Base-by-base conservation (phyloP, 1,140 invertebrate genomes). In the Neoseiulus cucumeris region DNA sequence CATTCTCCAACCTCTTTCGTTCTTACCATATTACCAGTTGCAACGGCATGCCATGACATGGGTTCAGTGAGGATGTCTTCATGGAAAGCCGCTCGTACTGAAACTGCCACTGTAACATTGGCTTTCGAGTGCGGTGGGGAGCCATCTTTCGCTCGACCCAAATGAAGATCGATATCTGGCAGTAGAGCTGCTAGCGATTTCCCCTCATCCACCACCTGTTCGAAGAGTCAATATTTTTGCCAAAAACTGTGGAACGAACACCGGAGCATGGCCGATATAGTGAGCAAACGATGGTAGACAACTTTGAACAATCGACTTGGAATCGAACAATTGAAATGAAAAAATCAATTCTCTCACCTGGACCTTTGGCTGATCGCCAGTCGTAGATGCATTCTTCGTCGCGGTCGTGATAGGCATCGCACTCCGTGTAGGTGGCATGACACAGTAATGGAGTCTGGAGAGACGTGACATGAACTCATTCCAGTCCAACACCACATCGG, bases 401-500 rank as follows among this genome's bases (percentile, higher is more conserved):
- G 33, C 4, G 33, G 33, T 9, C 9, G 33, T 9, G 33, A 39
- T 9, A 9, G 33, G 33, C 33, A 28, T 28, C 12, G 42, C 2
- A 29, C 33, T 65, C 39, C 22, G 18, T 17, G 14, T 29, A 18
- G 14, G 17, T 39, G 30, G 33, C 22, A 64, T 18, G 30, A 66
- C 42, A 30, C 33, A 41, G n/a, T 66, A 28, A 47, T 42, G 29
- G 6, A 42, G 64, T 39, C 29, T 29, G 7, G 29, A 28, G 12
- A 41, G 20, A 25, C 30, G 41, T 17, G 41, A 67, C 25, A 47
- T 47, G 65, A 51, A 45, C 39, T 33, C n/a, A 22, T 20, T 29
- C 59, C 68, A 68, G 68, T 76, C 76, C 73, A 75, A 71, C 66
- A 73, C 69, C 18, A 75, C 68, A 70, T 76, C 75, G 64, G 74